A percentile compares a stretch with the other conserved stretches of the same genome.
These are phyloP conservation scores for Leptinotarsa haldemani DNA, from an alignment of 2,888 invertebrate species.

Conservation along the genomic window DNA sequence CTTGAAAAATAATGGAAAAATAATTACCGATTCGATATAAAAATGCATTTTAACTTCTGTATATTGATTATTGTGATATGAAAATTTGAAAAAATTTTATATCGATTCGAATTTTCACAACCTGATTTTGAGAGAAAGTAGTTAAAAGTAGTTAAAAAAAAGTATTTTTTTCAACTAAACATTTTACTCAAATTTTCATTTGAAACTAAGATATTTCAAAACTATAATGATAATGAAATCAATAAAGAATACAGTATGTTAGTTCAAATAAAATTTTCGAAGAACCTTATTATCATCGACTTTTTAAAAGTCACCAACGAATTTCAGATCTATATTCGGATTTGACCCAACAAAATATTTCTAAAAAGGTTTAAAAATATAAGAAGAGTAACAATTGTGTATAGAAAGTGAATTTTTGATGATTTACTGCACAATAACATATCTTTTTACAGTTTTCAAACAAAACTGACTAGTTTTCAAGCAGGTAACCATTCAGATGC, in stretches of 20 bases:
- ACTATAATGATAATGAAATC: no score
- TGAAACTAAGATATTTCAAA: no score
- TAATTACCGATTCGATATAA: not conserved
- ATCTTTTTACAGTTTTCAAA: not conserved
- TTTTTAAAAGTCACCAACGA: not conserved
- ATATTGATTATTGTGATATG: not conserved
- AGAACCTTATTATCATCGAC: not conserved
- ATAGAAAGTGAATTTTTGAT: no score
- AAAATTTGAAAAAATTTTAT: not conserved
- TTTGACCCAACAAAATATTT: not conserved
- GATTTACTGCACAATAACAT: no score
- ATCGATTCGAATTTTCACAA: not conserved
- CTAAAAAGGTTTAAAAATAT: not conserved
- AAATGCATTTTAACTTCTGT: not conserved
- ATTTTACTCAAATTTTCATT: no score
- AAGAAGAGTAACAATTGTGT: no score
- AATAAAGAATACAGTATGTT: no score
- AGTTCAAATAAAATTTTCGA: no score
- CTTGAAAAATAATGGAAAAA: not conserved
- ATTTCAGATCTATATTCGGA: not conserved
- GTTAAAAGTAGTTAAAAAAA: no score
- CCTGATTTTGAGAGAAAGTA: no score
- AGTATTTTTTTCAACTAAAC: no score
- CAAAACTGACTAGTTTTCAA: constrained; percentile 44
- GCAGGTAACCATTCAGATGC: constrained; percentile 71